Percentiles rank a stretch among this genome's conserved stretches.
Conservation (phyloP, 2,888 invertebrate species). For the Creontiades dilutus region DNA sequence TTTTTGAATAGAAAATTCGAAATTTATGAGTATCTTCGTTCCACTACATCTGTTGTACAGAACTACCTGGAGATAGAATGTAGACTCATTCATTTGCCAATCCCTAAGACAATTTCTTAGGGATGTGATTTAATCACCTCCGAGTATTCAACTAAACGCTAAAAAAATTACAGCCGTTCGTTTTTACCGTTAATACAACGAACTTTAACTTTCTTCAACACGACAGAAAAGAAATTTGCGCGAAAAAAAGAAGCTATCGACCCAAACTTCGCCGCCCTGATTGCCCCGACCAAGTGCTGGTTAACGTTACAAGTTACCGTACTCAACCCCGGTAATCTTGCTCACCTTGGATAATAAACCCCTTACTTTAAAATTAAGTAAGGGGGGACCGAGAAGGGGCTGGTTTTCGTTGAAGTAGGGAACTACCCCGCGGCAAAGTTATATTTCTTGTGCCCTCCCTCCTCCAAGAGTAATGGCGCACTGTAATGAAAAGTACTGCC, state of each 20-base stretch:
- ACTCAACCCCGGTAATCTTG: slow-evolving; percentile 58
- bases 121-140: no score
- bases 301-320: slow-evolving; percentile 62
- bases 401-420: slow-evolving; percentile 36
- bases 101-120: no score
- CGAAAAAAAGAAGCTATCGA: slow-evolving; percentile 14
- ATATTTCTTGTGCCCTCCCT: slow-evolving; percentile 40
- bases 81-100: no score
- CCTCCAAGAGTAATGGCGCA: slow-evolving; percentile 34
- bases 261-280: slow-evolving; percentile 46
- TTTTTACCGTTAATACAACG: background rate
- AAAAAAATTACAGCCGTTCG: background rate
- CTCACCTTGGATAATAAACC: slow-evolving; percentile 63
- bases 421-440: background rate
- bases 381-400: background rate
- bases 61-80: no score
- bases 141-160: background rate
- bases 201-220: slow-evolving; percentile 32
- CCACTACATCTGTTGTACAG: no score
- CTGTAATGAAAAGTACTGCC: slow-evolving; percentile 57
- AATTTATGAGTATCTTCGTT: no score
- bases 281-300: slow-evolving; percentile 55
- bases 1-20: no score
- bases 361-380: slow-evolving; percentile 60
- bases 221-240: background rate